Conservation (phyloP, 2,888 invertebrate species). For the Caenorhabditis macrosperma region DNA sequence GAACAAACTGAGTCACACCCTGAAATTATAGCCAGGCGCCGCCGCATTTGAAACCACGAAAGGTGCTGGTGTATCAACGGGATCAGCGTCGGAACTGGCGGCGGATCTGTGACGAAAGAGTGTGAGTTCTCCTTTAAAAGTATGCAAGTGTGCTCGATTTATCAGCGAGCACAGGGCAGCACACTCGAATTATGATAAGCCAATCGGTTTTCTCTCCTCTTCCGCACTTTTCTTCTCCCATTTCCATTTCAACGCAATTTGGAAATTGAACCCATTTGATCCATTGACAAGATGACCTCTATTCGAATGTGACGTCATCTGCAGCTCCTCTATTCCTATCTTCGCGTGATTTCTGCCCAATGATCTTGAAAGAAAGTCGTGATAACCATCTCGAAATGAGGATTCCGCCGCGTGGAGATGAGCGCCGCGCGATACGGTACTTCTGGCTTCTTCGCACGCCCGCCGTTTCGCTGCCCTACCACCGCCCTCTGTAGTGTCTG, state of each 20-base stretch:
- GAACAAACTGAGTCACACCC: constrained; percentile 1
- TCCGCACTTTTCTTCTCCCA: background rate
- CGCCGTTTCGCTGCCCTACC: background rate
- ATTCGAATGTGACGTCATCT: too few relatives aligned
- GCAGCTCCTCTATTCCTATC: too few relatives aligned
- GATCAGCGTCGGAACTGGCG: background rate
- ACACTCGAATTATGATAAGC: background rate
- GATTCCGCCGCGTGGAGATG: background rate
- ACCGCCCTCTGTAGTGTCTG: background rate
- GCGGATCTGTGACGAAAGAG: background rate
- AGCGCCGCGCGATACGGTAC: background rate
- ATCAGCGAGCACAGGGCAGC: background rate
- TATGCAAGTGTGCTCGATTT: background rate
- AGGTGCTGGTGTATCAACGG: background rate
- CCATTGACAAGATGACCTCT: too few relatives aligned
- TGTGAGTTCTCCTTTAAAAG: background rate
- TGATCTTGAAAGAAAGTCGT: background rate
- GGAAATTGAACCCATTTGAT: too few relatives aligned
- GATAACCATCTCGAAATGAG: background rate
- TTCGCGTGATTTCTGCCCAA: background rate
- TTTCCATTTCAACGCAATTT: background rate
- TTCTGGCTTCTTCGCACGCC: background rate
- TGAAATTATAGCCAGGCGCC: background rate
- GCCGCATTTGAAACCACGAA: background rate
- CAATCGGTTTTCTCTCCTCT: background rate